Base-by-base conservation (phyloP, 2,113 vertebrate species). In the Pao palembangensis region DNA sequence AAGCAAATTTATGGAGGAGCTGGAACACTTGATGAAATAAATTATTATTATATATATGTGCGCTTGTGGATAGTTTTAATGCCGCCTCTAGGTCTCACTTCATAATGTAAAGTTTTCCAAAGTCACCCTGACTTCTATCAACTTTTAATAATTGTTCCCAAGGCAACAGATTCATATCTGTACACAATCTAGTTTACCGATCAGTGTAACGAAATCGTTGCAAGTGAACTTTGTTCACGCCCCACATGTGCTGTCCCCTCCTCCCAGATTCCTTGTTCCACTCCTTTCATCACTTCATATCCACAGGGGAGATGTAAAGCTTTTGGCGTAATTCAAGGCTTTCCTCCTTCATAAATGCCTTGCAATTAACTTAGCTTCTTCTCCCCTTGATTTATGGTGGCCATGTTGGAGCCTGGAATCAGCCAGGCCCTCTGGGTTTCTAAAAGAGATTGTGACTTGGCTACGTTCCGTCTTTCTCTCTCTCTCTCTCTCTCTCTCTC, bases 311-410 rank as follows among this genome's bases (percentile, higher is more conserved):
- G 71, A 84, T 78, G 82, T 78, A 79, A 78, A 82, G 80, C 83
- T 73, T 82, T 83, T 82, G 67, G 80, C 84, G 69, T 82, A 86
- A 88, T 85, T 85, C 85, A 84, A 85, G 73, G 75, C 74, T 73
- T 73, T 83, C 34, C 77, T 79, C 73, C 66, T 81, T 83, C 78
- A 80, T 84, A 83, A 87, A 84, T 47, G 79, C 81, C 81, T 72
- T 52, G 80, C 76, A 86, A 82, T 86, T 85, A 87, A 82, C 81
- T 87, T 64, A 66, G 72, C 79, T 64, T 65, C 64, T 82, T 83
- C 46, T 77, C 60, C 65, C 61, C 67, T 65, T 85, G 80, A 83
- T 83, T 78, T 84, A 83, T 62, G 34, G 67, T 63, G 5, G 78
- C 77, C 73, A 82, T 67, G 72, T 79, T 86, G 70, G 65, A 75